A percentile compares a stretch with the other conserved stretches of the same genome.
Conservation (phyloP, 2,113 vertebrate genomes). For the Cinclus mexicanus region DNA sequence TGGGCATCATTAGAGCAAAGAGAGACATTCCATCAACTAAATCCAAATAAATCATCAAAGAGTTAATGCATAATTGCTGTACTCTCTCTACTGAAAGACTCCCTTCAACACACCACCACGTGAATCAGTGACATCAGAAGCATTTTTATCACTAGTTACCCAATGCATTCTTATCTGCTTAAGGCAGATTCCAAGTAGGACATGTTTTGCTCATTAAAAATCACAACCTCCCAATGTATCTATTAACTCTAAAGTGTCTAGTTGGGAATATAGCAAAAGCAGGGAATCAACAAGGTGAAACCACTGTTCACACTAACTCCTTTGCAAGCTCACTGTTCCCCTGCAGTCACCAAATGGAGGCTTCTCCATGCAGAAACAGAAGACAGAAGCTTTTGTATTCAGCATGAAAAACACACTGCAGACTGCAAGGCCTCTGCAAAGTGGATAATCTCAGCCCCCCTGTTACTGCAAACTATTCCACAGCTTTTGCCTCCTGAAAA, state of each 20-base stretch:
- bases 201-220: conserved; percentile 31
- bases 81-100: conserved; percentile 15
- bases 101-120: neutral
- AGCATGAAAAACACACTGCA: neutral
- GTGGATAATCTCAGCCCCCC: neutral
- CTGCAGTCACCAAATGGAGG: neutral
- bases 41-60: neutral
- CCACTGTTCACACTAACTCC: neutral
- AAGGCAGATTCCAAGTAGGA: conserved; percentile 51
- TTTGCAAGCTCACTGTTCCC: neutral
- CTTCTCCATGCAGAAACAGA: neutral
- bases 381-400: neutral
- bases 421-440: neutral
- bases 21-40: neutral
- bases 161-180: conserved; percentile 59
- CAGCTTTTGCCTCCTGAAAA: neutral
- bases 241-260: neutral
- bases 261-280: neutral
- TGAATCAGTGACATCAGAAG: conserved; percentile 46
- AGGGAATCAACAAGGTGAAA: neutral
- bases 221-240: neutral
- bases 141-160: conserved; percentile 49
- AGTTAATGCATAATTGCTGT: neutral
- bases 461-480: neutral
- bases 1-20: neutral